Evolutionary conservation across 30 jellyfish, hydroid and myxozoan species (phyloP).

Genomic region (Turritopsis dohrnii): DNA sequence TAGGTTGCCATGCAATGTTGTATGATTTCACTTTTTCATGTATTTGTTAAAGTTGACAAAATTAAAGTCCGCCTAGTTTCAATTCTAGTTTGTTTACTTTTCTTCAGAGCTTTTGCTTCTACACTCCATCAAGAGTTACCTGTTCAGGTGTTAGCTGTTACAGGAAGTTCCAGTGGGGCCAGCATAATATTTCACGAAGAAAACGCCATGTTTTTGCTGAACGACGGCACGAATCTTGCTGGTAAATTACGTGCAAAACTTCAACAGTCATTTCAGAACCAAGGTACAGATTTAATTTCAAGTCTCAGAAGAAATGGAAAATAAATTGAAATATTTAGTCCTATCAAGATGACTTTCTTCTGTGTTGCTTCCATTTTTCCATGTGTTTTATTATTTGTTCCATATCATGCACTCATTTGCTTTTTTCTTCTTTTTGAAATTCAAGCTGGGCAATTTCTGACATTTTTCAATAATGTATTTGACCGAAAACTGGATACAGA

Average conservation of each 20-base stretch:
- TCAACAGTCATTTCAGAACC: constrained; percentile 75
- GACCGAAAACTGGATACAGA: constrained; percentile 69
- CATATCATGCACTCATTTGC: background rate
- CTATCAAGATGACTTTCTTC: too few species aligned
- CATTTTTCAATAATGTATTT: constrained; percentile 71
- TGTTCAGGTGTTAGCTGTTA: constrained; percentile 85
- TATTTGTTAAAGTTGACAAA: too few species aligned
- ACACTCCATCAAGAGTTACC: constrained; percentile 67
- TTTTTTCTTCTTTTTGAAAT: background rate
- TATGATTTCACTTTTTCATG: too few species aligned
- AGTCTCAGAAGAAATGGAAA: too few species aligned
- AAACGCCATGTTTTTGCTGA: constrained; percentile 64
- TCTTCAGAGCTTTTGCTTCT: constrained; percentile 76
- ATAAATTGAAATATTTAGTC: too few species aligned
- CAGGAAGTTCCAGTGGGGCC: constrained; percentile 98
- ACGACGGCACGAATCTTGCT: constrained; percentile 72
- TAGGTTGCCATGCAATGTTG: too few species aligned
- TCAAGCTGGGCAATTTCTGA: constrained; percentile 86
- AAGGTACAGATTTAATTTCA: too few species aligned
- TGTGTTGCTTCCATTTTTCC: too few species aligned
- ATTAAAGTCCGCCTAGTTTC: too few species aligned
- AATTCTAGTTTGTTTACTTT: too few species aligned
- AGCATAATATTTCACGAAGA: constrained; percentile 86
- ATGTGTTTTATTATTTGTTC: too few species aligned
- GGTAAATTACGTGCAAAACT: constrained; percentile 69